Conservation (phyloP, 2,888 invertebrate species). For the Noctua janthina region DNA sequence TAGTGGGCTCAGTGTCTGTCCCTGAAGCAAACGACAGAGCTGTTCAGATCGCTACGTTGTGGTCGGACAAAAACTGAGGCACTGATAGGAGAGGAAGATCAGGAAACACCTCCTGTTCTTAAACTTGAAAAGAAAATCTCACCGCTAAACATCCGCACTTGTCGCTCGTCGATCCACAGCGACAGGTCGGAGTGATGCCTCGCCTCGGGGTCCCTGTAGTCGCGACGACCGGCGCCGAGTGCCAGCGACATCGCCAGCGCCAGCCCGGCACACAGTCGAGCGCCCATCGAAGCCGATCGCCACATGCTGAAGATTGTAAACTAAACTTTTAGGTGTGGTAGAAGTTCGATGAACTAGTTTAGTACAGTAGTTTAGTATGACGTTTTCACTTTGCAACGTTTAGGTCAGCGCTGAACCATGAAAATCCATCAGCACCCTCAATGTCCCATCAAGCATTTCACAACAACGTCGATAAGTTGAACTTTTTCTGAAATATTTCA, state of each 20-base stretch:
- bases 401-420: neutral
- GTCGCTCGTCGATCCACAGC: constrained; percentile 97
- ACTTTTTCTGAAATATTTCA: neutral
- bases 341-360: constrained; percentile 15
- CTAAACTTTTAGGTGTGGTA: constrained; percentile 19
- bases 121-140: constrained; percentile 61
- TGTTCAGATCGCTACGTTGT: neutral
- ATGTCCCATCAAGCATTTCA: neutral
- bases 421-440: neutral
- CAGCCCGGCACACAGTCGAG: constrained; percentile 83
- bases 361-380: too few relatives aligned
- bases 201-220: constrained; percentile 79
- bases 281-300: constrained; percentile 82
- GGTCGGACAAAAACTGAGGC: neutral
- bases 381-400: neutral
- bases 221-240: constrained; percentile 84
- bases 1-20: neutral
- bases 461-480: neutral
- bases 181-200: constrained; percentile 92
- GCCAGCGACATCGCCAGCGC: constrained; percentile 84
- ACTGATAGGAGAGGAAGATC: neutral
- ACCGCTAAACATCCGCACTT: constrained; percentile 98
- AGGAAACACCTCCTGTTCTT: too few relatives aligned
- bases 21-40: neutral
- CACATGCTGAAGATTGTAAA: constrained; percentile 78